A percentile compares a stretch with the other conserved stretches of the same genome.
These are phyloP conservation scores for Heliconius hortense DNA, from an alignment of 2,888 invertebrate species.

Conservation along the genomic window DNA sequence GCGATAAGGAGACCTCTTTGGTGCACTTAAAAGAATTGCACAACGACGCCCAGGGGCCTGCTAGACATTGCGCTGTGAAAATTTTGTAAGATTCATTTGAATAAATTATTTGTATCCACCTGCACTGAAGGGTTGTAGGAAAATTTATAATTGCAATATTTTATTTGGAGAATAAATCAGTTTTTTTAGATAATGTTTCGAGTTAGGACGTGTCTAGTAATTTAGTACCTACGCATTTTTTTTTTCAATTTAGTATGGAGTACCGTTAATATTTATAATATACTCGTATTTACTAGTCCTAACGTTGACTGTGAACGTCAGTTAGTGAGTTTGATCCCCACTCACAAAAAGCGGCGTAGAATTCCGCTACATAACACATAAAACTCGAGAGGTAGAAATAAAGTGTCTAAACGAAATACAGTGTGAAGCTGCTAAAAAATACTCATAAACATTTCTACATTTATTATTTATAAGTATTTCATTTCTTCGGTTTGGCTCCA, in stretches of 20 bases:
- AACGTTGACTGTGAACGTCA: background rate
- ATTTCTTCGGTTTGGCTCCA: too few relatives aligned
- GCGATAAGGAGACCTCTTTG: conserved; percentile 63
- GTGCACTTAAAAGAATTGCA: conserved; percentile 72
- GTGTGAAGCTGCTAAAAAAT: too few relatives aligned
- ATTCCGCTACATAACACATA: too few relatives aligned
- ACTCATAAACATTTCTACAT: too few relatives aligned
- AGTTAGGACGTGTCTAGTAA: background rate
- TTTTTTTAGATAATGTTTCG: background rate
- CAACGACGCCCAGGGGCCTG: conserved; percentile 72
- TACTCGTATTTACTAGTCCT: background rate
- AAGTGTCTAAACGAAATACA: too few relatives aligned
- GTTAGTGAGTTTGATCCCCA: too few relatives aligned
- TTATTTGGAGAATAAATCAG: conserved; percentile 25
- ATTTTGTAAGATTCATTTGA: conserved; percentile 77
- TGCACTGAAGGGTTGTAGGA: conserved; percentile 77
- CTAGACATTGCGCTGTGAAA: conserved; percentile 61
- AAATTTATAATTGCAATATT: conserved; percentile 62
- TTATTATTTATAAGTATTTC: too few relatives aligned
- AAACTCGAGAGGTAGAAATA: too few relatives aligned
- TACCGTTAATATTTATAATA: too few relatives aligned
- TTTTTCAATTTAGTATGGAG: background rate
- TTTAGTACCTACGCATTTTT: background rate
- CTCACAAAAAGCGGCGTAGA: too few relatives aligned
- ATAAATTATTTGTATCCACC: conserved; percentile 79